These are phyloP conservation scores for Dromaius novaehollandiae DNA, from an alignment of 2,113 vertebrate species.

Conservation along the genomic window DNA sequence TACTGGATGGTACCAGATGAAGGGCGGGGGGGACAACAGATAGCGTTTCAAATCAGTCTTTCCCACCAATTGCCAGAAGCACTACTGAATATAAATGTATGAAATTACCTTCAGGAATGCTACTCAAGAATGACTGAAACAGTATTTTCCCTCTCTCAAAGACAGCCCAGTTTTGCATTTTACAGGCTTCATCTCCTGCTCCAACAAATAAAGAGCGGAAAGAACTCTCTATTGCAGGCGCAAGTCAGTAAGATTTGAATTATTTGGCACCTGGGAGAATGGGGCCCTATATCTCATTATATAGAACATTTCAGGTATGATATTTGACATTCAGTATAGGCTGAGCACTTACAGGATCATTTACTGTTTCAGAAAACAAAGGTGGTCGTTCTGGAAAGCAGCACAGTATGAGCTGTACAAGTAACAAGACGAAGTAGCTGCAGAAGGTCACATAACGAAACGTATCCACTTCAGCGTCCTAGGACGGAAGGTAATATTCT, in stretches of 20 bases:
- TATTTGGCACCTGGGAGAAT: background rate
- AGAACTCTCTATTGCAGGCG: background rate
- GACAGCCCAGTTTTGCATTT: background rate
- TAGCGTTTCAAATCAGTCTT: background rate
- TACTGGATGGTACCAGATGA: background rate
- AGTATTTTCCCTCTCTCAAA: background rate
- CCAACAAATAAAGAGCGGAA: background rate
- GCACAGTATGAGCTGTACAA: constrained; percentile 85
- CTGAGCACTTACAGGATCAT: constrained; percentile 83
- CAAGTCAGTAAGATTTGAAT: background rate
- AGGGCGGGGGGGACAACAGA: background rate
- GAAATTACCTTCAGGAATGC: background rate
- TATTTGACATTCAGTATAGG: background rate
- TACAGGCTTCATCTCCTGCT: background rate
- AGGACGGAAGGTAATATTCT: background rate
- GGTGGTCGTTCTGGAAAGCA: constrained; percentile 87
- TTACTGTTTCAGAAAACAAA: constrained; percentile 87
- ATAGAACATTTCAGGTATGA: background rate
- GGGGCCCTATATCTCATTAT: background rate
- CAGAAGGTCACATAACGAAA: constrained; percentile 90
- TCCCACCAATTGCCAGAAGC: background rate
- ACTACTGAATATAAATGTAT: background rate
- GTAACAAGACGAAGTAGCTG: constrained; percentile 84
- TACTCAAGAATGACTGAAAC: background rate
- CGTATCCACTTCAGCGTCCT: constrained; percentile 64